phyloP scores from a whole-genome alignment of 2,888 invertebrate genomes.

The Xestia xanthographa region DNA sequence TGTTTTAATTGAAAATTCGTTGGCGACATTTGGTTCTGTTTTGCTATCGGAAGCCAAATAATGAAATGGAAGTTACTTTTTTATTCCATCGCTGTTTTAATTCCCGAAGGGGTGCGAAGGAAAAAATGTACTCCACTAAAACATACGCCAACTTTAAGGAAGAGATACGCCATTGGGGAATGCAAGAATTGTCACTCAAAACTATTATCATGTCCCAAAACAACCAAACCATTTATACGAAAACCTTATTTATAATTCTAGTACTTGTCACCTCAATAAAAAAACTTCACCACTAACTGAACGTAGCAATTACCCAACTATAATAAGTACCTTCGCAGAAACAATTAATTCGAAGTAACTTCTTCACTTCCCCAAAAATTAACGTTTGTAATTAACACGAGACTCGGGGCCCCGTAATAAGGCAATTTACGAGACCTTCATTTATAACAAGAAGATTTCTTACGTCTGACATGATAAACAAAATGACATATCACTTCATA shows the following conservation, averaged over 20 bases:
- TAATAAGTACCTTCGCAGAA: slow-evolving; percentile 38
- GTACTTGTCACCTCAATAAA: background rate
- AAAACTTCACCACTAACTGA: slow-evolving; percentile 26
- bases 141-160: slow-evolving; percentile 15
- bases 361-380: slow-evolving; percentile 56
- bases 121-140: slow-evolving; percentile 14
- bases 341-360: slow-evolving; percentile 52
- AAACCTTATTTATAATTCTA: slow-evolving; percentile 10
- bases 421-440: slow-evolving; percentile 44
- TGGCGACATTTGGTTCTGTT: slow-evolving; percentile 33
- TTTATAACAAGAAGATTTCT: slow-evolving; percentile 47
- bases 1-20: slow-evolving; percentile 58
- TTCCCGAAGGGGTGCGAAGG: slow-evolving; percentile 19
- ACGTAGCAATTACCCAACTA: slow-evolving; percentile 38
- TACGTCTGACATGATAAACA: slow-evolving; percentile 35
- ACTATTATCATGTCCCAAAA: background rate
- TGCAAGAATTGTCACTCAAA: slow-evolving; percentile 20
- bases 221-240: background rate
- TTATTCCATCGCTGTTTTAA: slow-evolving; percentile 7
- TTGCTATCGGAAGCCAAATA: slow-evolving; percentile 31
- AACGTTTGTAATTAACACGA: slow-evolving; percentile 50
- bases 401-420: slow-evolving; percentile 33
- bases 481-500: slow-evolving; percentile 38
- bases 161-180: slow-evolving; percentile 15
- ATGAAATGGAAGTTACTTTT: slow-evolving; percentile 29